These are phyloP conservation scores for Epinotia brunnichana DNA, from an alignment of 2,888 invertebrate genomes.

Conservation along the genomic window DNA sequence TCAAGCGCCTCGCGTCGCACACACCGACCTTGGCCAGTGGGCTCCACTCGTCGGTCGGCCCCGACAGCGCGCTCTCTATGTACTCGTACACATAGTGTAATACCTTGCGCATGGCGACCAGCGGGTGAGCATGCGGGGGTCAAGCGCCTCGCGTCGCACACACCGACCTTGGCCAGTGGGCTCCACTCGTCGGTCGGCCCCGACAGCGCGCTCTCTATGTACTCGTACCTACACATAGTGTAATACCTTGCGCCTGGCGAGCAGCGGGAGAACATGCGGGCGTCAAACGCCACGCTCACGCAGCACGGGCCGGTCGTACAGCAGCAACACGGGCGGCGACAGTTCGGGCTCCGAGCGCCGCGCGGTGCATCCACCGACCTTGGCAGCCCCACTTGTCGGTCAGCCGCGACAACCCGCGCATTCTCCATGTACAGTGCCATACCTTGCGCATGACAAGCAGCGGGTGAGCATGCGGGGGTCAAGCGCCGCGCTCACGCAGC, in stretches of 20 bases:
- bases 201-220: slow-evolving; percentile 65
- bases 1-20: too few relatives aligned
- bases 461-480: too few relatives aligned
- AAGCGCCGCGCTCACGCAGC: slow-evolving; percentile 12
- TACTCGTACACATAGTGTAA: too few relatives aligned
- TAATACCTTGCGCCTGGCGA: slow-evolving; percentile 73
- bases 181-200: slow-evolving; percentile 90
- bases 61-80: too few relatives aligned
- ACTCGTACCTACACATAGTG: too few relatives aligned
- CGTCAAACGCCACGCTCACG: slow-evolving; percentile 84
- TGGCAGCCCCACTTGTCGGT: slow-evolving; percentile 88
- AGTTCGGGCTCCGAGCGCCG: slow-evolving; percentile 79
- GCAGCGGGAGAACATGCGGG: slow-evolving; percentile 74
- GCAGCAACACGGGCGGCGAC: slow-evolving; percentile 77
- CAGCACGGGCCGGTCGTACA: slow-evolving; percentile 80
- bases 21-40: too few relatives aligned
- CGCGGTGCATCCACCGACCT: slow-evolving; percentile 82
- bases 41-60: too few relatives aligned
- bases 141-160: slow-evolving; percentile 75
- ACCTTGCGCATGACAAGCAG: too few relatives aligned
- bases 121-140: too few relatives aligned
- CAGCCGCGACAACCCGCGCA: slow-evolving; percentile 52
- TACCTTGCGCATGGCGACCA: too few relatives aligned
- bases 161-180: slow-evolving; percentile 77
- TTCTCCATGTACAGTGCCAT: too few relatives aligned